phyloP scores from a whole-genome alignment of 2,888 invertebrate genomes.

The Pheosia tremula region DNA sequence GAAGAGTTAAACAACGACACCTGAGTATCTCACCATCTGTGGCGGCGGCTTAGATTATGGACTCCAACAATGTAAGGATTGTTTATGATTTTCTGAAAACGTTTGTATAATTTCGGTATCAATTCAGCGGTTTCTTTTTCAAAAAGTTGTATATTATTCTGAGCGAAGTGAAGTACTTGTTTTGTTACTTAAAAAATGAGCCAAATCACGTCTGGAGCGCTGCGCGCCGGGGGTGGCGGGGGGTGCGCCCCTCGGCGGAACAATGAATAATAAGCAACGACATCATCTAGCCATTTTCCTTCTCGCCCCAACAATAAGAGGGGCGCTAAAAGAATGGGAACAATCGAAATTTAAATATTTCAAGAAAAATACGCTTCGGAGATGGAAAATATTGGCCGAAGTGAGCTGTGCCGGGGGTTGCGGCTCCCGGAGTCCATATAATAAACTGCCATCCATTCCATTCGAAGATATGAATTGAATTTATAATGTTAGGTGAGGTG shows the following conservation, averaged over 20 bases:
- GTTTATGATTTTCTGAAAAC: slow-evolving; percentile 41
- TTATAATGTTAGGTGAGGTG: background rate
- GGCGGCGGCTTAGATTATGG: background rate
- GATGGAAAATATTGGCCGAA: slow-evolving; percentile 54
- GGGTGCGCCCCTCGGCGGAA: slow-evolving; percentile 49
- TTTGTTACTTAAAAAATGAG: slow-evolving; percentile 80
- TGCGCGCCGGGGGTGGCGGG: slow-evolving; percentile 43
- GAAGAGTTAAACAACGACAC: slow-evolving; percentile 28
- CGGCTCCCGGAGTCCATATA: slow-evolving; percentile 4
- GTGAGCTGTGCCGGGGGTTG: slow-evolving; percentile 34
- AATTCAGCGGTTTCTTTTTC: slow-evolving; percentile 46
- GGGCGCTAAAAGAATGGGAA: slow-evolving; percentile 69
- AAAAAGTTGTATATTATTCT: slow-evolving; percentile 51
- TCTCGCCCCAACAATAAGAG: slow-evolving; percentile 71
- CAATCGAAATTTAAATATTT: slow-evolving; percentile 78
- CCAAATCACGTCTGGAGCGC: slow-evolving; percentile 71
- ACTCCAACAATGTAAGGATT: slow-evolving; percentile 10
- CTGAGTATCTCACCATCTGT: background rate
- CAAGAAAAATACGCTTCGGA: slow-evolving; percentile 60
- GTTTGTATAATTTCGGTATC: slow-evolving; percentile 48
- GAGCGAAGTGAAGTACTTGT: slow-evolving; percentile 59
- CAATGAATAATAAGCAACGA: slow-evolving; percentile 81
- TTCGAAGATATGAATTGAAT: slow-evolving; percentile 12
- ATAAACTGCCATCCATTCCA: slow-evolving; percentile 19
- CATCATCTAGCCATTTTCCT: slow-evolving; percentile 79